These are phyloP conservation scores for Noctuana brunneofusca DNA, from an alignment of 2,888 invertebrate genomes.

Conservation along the genomic window DNA sequence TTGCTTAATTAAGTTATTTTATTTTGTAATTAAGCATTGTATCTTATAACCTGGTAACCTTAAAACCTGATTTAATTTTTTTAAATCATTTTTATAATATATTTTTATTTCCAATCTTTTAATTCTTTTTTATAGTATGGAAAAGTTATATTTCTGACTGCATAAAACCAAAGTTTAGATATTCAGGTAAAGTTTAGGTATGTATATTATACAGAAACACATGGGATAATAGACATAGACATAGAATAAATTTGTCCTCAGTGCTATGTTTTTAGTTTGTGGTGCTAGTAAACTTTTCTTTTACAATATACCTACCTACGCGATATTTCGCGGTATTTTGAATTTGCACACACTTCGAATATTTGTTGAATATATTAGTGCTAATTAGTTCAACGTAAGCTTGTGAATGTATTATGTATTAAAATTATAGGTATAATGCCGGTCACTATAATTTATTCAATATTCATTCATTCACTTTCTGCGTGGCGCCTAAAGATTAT, in stretches of 20 bases:
- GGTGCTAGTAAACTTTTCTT: too few relatives aligned
- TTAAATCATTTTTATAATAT: too few relatives aligned
- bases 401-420: constrained; percentile 11
- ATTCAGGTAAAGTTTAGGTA: too few relatives aligned
- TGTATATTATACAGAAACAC: too few relatives aligned
- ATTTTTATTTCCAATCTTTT: too few relatives aligned
- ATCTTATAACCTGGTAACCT: background rate
- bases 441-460: constrained; percentile 18
- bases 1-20: background rate
- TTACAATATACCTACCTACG: too few relatives aligned
- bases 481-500: constrained; percentile 12
- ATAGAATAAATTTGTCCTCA: too few relatives aligned
- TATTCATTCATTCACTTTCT: constrained; percentile 1
- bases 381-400: constrained; percentile 21
- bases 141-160: too few relatives aligned
- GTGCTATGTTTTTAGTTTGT: too few relatives aligned
- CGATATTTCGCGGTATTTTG: constrained; percentile 6
- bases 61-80: background rate
- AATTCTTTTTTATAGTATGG: too few relatives aligned
- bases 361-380: constrained; percentile 25
- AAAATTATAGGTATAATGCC: background rate
- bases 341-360: constrained; percentile 6
- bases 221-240: too few relatives aligned
- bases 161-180: too few relatives aligned
- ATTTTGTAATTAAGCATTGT: background rate